Percentiles rank a stretch among this genome's conserved stretches.
Conservation (phyloP, 2,113 vertebrate genomes). For the Lagopus muta region DNA sequence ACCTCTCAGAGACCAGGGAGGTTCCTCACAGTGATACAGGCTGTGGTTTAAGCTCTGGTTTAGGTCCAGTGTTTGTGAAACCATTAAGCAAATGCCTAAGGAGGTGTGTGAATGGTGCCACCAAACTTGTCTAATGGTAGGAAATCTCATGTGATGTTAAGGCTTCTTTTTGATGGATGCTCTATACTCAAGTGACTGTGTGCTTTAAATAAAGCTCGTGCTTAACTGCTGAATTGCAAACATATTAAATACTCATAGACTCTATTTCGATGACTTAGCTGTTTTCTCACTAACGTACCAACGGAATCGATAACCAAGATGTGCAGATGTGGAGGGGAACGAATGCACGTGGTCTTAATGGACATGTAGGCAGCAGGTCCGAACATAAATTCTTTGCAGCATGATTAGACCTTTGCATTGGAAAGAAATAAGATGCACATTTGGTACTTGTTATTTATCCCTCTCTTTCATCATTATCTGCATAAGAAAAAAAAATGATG, state of each 20-base stretch:
- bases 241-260: neutral
- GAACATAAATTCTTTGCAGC: fast-evolving
- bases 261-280: neutral
- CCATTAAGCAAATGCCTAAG: neutral
- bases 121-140: neutral
- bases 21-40: neutral
- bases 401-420: neutral
- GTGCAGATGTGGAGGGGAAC: neutral
- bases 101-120: neutral
- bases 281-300: neutral
- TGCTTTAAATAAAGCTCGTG: neutral
- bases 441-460: neutral
- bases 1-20: neutral
- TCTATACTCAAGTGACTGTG: neutral
- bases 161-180: neutral
- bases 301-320: neutral
- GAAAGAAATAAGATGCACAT: neutral
- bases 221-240: neutral
- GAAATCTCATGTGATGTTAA: neutral
- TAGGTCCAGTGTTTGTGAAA: neutral
- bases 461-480: neutral
- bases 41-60: neutral
- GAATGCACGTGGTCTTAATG: neutral
- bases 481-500: neutral
- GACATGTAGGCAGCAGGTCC: neutral